Evolutionary conservation across 2,888 invertebrate genomes (phyloP).

Genomic region (Halictus ligatus): DNA sequence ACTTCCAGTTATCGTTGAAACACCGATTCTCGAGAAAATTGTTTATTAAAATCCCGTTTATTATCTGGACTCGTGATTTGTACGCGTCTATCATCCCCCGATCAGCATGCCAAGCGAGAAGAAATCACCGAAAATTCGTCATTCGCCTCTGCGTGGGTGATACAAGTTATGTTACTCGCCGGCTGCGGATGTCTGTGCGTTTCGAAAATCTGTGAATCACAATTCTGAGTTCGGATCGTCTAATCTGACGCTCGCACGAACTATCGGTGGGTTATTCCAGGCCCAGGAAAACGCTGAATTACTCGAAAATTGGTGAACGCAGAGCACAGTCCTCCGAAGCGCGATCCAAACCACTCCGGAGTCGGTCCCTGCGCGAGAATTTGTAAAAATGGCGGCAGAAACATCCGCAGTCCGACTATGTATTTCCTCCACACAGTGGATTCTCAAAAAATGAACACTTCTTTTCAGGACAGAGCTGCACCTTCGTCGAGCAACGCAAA

Average conservation of each 20-base stretch:
- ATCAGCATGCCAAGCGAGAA: neutral
- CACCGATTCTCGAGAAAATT: neutral
- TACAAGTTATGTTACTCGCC: constrained; percentile 32
- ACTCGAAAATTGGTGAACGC: neutral
- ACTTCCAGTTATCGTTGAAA: neutral
- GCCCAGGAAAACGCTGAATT: neutral
- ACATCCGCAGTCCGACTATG: constrained; percentile 11
- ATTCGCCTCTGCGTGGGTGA: constrained; percentile 41
- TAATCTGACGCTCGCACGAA: neutral
- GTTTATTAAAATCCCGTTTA: neutral
- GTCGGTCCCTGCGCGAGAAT: neutral
- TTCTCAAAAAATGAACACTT: constrained; percentile 64
- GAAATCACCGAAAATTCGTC: constrained; percentile 16
- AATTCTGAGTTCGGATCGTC: neutral
- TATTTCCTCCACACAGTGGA: constrained; percentile 55
- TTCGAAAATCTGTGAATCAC: neutral
- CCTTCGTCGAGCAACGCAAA: constrained; percentile 57
- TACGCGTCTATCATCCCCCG: neutral
- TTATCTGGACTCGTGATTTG: neutral
- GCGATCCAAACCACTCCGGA: neutral
- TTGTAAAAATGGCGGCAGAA: neutral
- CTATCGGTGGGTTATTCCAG: neutral
- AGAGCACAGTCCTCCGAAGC: neutral
- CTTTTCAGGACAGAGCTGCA: constrained; percentile 57
- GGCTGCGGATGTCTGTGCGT: constrained; percentile 11